phyloP scores from a whole-genome alignment of 2,113 vertebrate genomes.

The Prochilodus magdalenae region DNA sequence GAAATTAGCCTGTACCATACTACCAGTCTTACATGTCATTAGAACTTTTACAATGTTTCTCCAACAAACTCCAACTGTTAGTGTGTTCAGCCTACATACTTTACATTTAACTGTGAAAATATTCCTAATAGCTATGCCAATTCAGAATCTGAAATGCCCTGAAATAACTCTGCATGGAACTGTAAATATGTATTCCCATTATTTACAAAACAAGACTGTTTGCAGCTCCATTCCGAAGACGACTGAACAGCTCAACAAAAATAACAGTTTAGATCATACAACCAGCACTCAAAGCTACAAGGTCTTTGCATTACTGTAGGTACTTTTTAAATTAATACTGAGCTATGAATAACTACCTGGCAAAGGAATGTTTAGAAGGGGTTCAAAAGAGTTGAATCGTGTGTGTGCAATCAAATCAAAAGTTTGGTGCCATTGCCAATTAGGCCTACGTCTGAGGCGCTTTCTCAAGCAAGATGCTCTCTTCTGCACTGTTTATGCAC shows the following conservation, averaged over 20 bases:
- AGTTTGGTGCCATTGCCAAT: slow-evolving; percentile 48
- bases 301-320: not conserved
- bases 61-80: too few relatives aligned
- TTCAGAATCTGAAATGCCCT: too few relatives aligned
- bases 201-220: not conserved
- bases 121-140: too few relatives aligned
- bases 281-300: not conserved
- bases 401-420: slow-evolving; percentile 28
- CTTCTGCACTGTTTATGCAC: slow-evolving; percentile 61
- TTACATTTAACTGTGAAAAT: too few relatives aligned
- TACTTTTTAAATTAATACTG: not conserved
- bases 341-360: not conserved
- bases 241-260: not conserved
- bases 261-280: not conserved
- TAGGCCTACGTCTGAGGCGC: slow-evolving; percentile 41
- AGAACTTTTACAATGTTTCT: too few relatives aligned
- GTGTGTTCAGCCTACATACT: too few relatives aligned
- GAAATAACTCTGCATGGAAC: not conserved
- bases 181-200: not conserved
- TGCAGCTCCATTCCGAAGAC: too few relatives aligned
- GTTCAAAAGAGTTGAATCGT: slow-evolving; percentile 12
- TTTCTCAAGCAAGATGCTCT: slow-evolving; percentile 56
- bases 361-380: not conserved
- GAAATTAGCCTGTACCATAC: too few relatives aligned
- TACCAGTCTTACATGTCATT: too few relatives aligned